Conservation (phyloP, 2,113 vertebrate species). For the Pollachius pollachius region DNA sequence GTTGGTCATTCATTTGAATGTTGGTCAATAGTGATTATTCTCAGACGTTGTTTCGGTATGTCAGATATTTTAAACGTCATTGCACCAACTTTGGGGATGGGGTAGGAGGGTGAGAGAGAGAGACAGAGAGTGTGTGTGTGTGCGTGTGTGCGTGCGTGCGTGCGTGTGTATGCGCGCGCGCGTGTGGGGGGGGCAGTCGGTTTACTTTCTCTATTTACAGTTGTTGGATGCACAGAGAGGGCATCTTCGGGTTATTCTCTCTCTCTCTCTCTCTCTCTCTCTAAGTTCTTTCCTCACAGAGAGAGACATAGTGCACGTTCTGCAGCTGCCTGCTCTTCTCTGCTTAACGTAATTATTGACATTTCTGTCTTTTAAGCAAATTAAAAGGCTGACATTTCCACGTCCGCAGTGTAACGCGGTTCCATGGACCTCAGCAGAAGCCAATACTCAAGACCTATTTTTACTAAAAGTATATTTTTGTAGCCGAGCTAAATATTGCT, state of each 20-base stretch:
- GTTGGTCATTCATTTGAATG: neutral
- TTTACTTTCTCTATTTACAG: slow-evolving; percentile 45
- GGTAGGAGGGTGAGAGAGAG: too few species aligned
- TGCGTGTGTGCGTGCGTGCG: too few species aligned
- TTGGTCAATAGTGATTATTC: neutral
- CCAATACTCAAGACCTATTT: too few species aligned
- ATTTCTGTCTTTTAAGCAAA: slow-evolving; percentile 51
- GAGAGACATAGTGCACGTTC: neutral
- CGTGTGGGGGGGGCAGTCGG: slow-evolving; percentile 19
- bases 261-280: slow-evolving; percentile 4
- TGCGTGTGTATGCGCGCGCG: too few species aligned
- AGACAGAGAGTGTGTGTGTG: too few species aligned
- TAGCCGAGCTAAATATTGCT: too few species aligned
- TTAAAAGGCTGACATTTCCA: slow-evolving; percentile 44
- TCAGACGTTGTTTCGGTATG: neutral
- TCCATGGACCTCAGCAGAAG: neutral
- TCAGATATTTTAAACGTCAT: slow-evolving; percentile 14
- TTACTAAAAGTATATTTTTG: too few species aligned
- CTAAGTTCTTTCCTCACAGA: neutral
- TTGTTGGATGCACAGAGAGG: slow-evolving; percentile 36
- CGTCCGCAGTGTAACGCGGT: slow-evolving; percentile 18
- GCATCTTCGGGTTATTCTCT: neutral
- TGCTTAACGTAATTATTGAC: slow-evolving; percentile 54
- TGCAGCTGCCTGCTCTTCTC: slow-evolving; percentile 45
- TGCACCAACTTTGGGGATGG: slow-evolving; percentile 38